Base-by-base conservation (phyloP, 1,140 invertebrate genomes). In the Euura saliciscinereae region DNA sequence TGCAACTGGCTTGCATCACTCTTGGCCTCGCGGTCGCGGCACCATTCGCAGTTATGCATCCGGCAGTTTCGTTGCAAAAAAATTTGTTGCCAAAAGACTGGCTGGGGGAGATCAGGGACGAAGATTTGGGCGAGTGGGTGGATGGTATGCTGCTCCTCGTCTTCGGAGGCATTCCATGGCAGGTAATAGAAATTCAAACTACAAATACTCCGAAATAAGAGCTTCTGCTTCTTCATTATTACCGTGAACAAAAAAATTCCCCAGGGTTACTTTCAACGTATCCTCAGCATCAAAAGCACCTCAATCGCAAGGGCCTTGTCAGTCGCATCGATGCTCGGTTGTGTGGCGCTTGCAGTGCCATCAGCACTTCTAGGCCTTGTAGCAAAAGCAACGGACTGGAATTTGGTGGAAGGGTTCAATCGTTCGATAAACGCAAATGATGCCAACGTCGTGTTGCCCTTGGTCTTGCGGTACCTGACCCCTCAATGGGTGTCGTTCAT, bases 121-220 rank as follows among this genome's bases (percentile, higher is more conserved):
- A 87, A 69, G 89, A 91, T 70, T 82, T 91, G 10, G 92, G 91
- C 1, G 84, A 89, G 42, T 96, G 94, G 88, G 82, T 92, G 42
- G 94, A 96, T 82, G 89, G 88, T 67, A 91, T 91, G 84, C 87
- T 96, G 6, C 86, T 96, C 28, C 86, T 95, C 4, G 89, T 93
- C 46, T 94, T 96, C 81, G 95, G 95, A 4, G 95, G 95, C 68
- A 94, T 96, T 77, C 94, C 95, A 45, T 96, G 94, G 94, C 94
- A 96, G 91, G 93, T 94, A 75, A 71, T 42, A 45, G 3, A 66
- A 67, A 44, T 59, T 73, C 42, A 4, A 6, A 70, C 11, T 43
- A 43, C 42, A 6, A 44, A 45, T 8, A 59, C 13, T 59, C 51
- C 51, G 51, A 59, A 59, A 59, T 6, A 2, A 59, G 28, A 28